Percentiles rank a stretch among this genome's conserved stretches.
Evolutionary conservation across 2,888 invertebrate genomes (phyloP).

Genomic region (Prosapia bicincta): DNA sequence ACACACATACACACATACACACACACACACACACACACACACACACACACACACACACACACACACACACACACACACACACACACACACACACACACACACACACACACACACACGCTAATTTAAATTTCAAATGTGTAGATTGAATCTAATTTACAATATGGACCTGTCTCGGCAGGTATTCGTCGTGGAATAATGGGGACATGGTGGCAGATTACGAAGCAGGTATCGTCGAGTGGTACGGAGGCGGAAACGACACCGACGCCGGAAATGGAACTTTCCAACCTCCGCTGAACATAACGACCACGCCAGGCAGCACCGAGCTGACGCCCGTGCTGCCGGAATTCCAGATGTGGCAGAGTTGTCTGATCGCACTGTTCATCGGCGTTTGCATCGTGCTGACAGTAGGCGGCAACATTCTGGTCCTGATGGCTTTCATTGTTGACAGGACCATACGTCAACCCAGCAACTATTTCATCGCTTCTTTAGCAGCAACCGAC

Average conservation of each 20-base stretch:
- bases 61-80: too few relatives aligned
- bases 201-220: conserved; percentile 31
- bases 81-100: too few relatives aligned
- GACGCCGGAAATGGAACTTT: neutral
- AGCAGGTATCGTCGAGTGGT: conserved; percentile 9
- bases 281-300: neutral
- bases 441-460: conserved; percentile 91
- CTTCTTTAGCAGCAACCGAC: conserved; percentile 95
- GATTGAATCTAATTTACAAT: too few relatives aligned
- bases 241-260: neutral
- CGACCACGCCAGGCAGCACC: conserved; percentile 35
- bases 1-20: too few relatives aligned
- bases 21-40: too few relatives aligned
- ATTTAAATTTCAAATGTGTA: too few relatives aligned
- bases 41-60: too few relatives aligned
- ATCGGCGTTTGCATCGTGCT: conserved; percentile 84
- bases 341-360: conserved; percentile 87
- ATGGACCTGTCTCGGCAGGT: too few relatives aligned
- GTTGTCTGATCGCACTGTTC: conserved; percentile 82
- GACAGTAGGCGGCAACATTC: conserved; percentile 92
- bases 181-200: conserved; percentile 27
- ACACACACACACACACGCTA: too few relatives aligned
- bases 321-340: conserved; percentile 57
- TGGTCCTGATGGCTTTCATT: conserved; percentile 92
- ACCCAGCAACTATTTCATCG: conserved; percentile 99